Percentiles rank a stretch among this genome's conserved stretches.
phyloP scores from a whole-genome alignment of 2,113 vertebrate species.

The Turnix velox region DNA sequence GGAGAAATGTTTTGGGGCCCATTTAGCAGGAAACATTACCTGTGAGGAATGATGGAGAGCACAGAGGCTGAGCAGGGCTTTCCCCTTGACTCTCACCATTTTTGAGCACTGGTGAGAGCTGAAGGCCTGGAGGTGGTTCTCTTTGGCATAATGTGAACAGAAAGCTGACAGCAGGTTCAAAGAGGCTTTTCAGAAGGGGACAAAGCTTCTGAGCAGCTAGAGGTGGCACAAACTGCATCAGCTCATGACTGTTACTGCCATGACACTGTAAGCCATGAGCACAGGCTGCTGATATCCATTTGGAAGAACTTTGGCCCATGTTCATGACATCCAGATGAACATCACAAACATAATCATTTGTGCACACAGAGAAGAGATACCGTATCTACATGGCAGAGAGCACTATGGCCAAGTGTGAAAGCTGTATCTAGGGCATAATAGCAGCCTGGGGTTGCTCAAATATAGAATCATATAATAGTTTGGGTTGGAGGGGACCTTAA shows the following conservation, averaged over 20 bases:
- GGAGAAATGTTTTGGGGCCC: constrained; percentile 42
- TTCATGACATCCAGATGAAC: not conserved
- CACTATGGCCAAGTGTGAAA: not conserved
- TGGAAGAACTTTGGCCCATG: not conserved
- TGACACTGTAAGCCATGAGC: not conserved
- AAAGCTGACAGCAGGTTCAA: not conserved
- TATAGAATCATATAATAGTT: too few relatives aligned
- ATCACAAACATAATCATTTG: not conserved
- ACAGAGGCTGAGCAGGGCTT: not conserved
- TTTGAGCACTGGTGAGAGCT: not conserved
- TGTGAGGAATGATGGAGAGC: not conserved
- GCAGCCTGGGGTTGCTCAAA: not conserved
- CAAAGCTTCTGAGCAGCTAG: not conserved
- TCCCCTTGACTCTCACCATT: not conserved
- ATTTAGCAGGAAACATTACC: constrained; percentile 46
- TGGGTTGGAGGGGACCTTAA: too few relatives aligned
- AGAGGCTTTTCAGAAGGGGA: not conserved
- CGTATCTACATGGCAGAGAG: rapidly evolving
- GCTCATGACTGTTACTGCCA: not conserved
- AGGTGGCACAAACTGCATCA: not conserved
- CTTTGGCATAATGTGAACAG: not conserved
- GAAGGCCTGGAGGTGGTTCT: not conserved
- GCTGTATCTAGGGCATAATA: not conserved
- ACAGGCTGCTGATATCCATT: not conserved
- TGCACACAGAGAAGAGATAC: not conserved